These are phyloP conservation scores for Seriola rivoliana DNA, from an alignment of 2,113 vertebrate genomes.

Conservation along the genomic window DNA sequence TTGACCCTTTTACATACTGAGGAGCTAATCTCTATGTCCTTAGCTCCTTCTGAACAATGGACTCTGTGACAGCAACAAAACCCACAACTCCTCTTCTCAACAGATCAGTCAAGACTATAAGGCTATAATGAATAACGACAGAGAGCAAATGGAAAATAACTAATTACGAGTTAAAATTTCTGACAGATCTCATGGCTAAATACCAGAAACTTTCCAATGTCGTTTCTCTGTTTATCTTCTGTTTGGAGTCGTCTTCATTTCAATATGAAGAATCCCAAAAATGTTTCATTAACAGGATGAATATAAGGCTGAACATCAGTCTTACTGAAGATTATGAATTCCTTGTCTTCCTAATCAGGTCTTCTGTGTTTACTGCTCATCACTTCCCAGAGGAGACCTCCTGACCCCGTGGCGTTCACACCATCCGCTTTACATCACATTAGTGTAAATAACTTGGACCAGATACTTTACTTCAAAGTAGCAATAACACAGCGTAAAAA, in stretches of 20 bases:
- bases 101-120: background rate
- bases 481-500: background rate
- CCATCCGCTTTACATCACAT: background rate
- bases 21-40: background rate
- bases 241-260: background rate
- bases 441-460: background rate
- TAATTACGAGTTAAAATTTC: constrained; percentile 4
- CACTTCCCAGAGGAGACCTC: background rate
- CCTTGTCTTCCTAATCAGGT: background rate
- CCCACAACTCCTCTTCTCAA: background rate
- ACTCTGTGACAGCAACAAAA: background rate
- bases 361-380: background rate
- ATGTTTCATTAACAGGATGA: background rate
- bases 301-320: background rate
- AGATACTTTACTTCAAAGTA: background rate
- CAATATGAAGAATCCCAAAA: background rate
- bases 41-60: background rate
- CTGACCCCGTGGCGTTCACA: background rate
- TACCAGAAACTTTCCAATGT: too few species aligned
- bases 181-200: background rate
- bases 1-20: constrained; percentile 4
- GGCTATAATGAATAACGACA: constrained; percentile 13
- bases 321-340: background rate
- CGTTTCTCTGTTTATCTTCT: background rate
- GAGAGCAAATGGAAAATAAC: constrained; percentile 14